These are phyloP conservation scores for Amphipyra berbera DNA, from an alignment of 2,888 invertebrate genomes.

Conservation along the genomic window DNA sequence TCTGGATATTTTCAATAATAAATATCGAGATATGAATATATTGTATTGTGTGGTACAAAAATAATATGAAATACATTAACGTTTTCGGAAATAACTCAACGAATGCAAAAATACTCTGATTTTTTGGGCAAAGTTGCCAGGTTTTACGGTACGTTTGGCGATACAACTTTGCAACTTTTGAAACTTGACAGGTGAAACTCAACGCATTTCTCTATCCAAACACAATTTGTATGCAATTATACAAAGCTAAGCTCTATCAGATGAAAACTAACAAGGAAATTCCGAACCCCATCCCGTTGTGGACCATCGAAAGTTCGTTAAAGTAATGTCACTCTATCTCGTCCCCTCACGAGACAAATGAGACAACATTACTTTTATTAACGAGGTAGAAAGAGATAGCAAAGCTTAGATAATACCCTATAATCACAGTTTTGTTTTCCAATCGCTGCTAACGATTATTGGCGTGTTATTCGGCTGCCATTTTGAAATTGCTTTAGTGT, in stretches of 20 bases:
- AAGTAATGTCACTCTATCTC: slow-evolving; percentile 87
- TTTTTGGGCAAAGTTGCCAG: no score
- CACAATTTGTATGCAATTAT: slow-evolving; percentile 61
- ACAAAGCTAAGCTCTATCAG: slow-evolving; percentile 59
- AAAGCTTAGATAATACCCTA: slow-evolving; percentile 83
- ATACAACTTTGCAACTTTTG: not conserved
- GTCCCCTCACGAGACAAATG: slow-evolving; percentile 79
- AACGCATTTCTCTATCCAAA: slow-evolving; percentile 32
- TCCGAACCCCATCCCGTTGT: slow-evolving; percentile 73
- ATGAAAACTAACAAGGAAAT: slow-evolving; percentile 65
- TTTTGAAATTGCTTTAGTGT: slow-evolving; percentile 88
- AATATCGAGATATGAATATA: no score
- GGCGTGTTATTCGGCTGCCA: slow-evolving; percentile 91
- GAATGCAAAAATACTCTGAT: no score
- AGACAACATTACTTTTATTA: slow-evolving; percentile 67
- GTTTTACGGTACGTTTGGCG: not conserved
- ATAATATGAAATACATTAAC: no score
- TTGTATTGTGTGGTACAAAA: no score
- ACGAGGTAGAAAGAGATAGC: slow-evolving; percentile 70
- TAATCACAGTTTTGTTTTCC: slow-evolving; percentile 93
- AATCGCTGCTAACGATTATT: slow-evolving; percentile 92
- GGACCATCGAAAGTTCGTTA: slow-evolving; percentile 89
- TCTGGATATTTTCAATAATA: no score
- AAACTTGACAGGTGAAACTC: slow-evolving; percentile 12
- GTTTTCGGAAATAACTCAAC: no score